These are phyloP conservation scores for Mormyrus lacerda DNA, from an alignment of 2,113 vertebrate species.

Conservation along the genomic window DNA sequence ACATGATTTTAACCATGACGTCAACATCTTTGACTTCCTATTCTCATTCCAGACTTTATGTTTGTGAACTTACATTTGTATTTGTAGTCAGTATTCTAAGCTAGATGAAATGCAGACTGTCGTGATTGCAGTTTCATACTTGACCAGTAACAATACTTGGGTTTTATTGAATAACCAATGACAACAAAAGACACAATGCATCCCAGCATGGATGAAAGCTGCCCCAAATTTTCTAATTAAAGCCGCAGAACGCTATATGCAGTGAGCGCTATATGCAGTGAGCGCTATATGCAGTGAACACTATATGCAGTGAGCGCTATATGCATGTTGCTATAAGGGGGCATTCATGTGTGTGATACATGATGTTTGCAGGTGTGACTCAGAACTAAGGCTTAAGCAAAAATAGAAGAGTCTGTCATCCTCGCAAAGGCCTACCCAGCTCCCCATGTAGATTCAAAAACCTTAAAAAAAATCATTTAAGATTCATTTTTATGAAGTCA, in stretches of 20 bases:
- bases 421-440: background rate
- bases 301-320: background rate
- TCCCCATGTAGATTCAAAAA: background rate
- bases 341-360: background rate
- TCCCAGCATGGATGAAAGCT: background rate
- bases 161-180: background rate
- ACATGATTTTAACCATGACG: background rate
- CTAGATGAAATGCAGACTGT: background rate
- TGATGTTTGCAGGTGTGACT: background rate
- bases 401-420: background rate
- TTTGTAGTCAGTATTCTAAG: background rate
- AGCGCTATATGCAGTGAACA: too few species aligned
- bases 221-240: background rate
- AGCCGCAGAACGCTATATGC: background rate
- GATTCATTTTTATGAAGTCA: background rate
- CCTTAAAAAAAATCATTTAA: background rate
- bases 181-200: background rate
- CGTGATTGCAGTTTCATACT: background rate
- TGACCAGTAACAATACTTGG: background rate
- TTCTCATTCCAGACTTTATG: background rate
- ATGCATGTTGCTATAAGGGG: background rate
- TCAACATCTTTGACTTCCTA: background rate
- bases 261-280: background rate
- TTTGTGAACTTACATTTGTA: background rate
- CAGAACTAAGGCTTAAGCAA: background rate